phyloP scores from a whole-genome alignment of 2,797 vertebrate genomes.

The Anableps anableps region DNA sequence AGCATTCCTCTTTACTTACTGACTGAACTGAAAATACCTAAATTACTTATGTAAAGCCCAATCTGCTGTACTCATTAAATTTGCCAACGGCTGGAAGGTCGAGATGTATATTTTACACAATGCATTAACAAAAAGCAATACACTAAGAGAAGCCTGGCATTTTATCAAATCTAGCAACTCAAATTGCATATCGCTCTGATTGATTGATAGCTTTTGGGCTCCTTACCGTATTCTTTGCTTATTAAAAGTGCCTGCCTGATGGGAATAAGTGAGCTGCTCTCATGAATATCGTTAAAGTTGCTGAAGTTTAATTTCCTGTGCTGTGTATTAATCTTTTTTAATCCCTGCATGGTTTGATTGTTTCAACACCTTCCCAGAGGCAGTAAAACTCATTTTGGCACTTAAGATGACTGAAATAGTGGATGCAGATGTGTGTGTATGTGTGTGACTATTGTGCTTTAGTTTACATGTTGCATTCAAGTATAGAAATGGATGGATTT shows the following conservation, averaged over 20 bases:
- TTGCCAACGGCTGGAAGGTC: slow-evolving; percentile 24
- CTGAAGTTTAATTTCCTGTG: slow-evolving; percentile 86
- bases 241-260: slow-evolving; percentile 78
- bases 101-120: slow-evolving; percentile 47
- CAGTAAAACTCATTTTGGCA: slow-evolving; percentile 74
- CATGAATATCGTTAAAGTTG: slow-evolving; percentile 82
- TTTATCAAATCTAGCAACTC: slow-evolving; percentile 66
- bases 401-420: slow-evolving; percentile 71
- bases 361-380: slow-evolving; percentile 75
- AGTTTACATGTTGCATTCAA: no score
- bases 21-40: slow-evolving; percentile 29
- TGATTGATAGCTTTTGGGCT: slow-evolving; percentile 79
- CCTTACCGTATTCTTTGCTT: slow-evolving; percentile 74
- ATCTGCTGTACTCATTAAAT: slow-evolving; percentile 34
- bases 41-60: slow-evolving; percentile 31
- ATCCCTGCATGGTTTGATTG: slow-evolving; percentile 79
- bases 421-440: slow-evolving; percentile 44
- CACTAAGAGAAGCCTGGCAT: slow-evolving; percentile 40
- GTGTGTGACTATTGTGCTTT: slow-evolving; percentile 28
- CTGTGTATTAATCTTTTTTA: slow-evolving; percentile 82
- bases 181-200: slow-evolving; percentile 74
- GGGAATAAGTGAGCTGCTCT: slow-evolving; percentile 74
- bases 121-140: slow-evolving; percentile 64
- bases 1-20: slow-evolving; percentile 4
- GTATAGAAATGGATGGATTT: background rate